Conservation (phyloP, 2,113 vertebrate genomes). For the Copsychus sechellarum region DNA sequence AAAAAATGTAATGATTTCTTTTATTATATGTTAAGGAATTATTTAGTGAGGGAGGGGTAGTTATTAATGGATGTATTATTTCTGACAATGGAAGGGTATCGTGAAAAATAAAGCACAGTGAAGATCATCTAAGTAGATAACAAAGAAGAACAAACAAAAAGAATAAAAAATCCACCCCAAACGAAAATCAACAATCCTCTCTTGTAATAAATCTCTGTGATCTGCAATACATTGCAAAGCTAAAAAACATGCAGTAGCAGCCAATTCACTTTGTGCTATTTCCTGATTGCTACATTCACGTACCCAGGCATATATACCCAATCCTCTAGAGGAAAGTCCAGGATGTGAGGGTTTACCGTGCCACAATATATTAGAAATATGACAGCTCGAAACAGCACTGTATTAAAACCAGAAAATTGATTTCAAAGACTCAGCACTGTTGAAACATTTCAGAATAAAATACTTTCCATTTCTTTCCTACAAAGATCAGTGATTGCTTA, state of each 20-base stretch:
- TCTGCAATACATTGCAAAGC: neutral
- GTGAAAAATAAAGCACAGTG: neutral
- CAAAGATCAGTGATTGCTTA: constrained; percentile 6
- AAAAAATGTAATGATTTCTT: neutral
- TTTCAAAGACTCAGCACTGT: constrained; percentile 4
- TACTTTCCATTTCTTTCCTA: neutral
- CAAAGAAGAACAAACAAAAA: neutral
- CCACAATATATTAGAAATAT: neutral
- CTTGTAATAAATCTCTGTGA: neutral
- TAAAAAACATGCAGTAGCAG: neutral
- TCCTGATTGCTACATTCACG: neutral
- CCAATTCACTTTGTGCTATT: neutral
- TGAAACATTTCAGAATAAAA: constrained; percentile 31
- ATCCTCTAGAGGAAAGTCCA: constrained; percentile 14
- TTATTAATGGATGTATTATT: neutral
- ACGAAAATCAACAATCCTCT: neutral
- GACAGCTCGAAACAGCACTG: neutral
- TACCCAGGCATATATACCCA: neutral
- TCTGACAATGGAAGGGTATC: neutral
- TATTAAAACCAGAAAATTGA: constrained; percentile 37
- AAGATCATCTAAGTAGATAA: neutral
- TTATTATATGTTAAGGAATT: neutral
- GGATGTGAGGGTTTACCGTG: constrained; percentile 1
- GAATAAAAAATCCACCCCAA: neutral
- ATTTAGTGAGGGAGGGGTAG: neutral